Evolutionary conservation across 1,140 invertebrate species (phyloP).

Genomic region (Neodiprion pinetum): DNA sequence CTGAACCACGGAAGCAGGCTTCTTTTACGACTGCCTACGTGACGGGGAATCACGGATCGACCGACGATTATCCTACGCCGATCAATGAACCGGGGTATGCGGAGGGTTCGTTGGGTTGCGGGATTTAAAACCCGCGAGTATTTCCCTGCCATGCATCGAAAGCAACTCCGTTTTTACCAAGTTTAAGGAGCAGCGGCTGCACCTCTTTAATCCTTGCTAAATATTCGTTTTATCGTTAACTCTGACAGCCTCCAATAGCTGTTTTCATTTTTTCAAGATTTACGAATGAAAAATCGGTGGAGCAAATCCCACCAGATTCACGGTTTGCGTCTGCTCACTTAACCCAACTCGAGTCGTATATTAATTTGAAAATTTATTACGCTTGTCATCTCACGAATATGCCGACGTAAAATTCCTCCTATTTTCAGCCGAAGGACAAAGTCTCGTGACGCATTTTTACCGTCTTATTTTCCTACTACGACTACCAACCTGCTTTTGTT

Average conservation of each 20-base stretch:
- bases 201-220: too few species aligned
- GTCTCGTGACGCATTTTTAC: too few species aligned
- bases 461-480: too few species aligned
- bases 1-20: background rate
- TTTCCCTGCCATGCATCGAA: conserved; percentile 22
- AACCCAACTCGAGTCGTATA: background rate
- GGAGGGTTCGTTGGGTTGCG: conserved; percentile 31
- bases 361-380: background rate
- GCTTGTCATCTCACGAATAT: background rate
- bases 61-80: conserved; percentile 32
- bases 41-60: conserved; percentile 44
- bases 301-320: too few species aligned
- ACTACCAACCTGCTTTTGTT: too few species aligned
- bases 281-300: background rate
- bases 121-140: conserved; percentile 18
- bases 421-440: background rate
- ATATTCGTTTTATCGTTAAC: too few species aligned
- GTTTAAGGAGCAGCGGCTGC: too few species aligned
- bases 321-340: background rate
- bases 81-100: conserved; percentile 39
- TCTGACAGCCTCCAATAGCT: too few species aligned
- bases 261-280: too few species aligned
- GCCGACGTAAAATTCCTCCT: background rate
- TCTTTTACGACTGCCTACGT: conserved; percentile 39
- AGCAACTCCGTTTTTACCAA: conserved; percentile 7